A percentile compares a stretch with the other conserved stretches of the same genome.
phyloP scores from a whole-genome alignment of 2,797 vertebrate species.

The Micrastur ruficollis region DNA sequence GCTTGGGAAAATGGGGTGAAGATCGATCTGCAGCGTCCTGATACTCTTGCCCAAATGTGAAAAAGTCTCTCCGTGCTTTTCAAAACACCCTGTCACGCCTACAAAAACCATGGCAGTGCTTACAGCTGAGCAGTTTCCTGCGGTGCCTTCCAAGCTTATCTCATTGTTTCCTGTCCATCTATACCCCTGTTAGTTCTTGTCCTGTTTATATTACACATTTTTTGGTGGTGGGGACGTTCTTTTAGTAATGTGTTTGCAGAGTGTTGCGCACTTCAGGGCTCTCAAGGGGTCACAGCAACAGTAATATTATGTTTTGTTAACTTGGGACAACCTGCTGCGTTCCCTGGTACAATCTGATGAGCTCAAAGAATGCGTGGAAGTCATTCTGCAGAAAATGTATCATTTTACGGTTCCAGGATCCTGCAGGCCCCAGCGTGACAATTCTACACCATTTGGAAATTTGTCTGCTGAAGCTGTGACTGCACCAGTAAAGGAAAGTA shows the following conservation, averaged over 20 bases:
- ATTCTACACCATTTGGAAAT: background rate
- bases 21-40: background rate
- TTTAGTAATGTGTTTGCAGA: background rate
- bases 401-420: background rate
- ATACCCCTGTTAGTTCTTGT: background rate
- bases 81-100: background rate
- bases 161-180: background rate
- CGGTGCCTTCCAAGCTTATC: background rate
- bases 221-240: background rate
- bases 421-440: background rate
- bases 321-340: background rate
- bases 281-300: background rate
- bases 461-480: background rate
- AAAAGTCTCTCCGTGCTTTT: background rate
- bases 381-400: background rate
- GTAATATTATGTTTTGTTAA: background rate
- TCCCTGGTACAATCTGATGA: background rate
- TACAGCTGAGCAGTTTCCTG: background rate
- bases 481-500: background rate
- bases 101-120: background rate
- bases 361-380: background rate
- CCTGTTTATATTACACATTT: background rate
- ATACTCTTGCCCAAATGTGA: background rate
- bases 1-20: background rate
- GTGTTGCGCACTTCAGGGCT: background rate